These are phyloP conservation scores for Odocoileus hemionus DNA, from an alignment of 2,113 vertebrate genomes.

Conservation along the genomic window DNA sequence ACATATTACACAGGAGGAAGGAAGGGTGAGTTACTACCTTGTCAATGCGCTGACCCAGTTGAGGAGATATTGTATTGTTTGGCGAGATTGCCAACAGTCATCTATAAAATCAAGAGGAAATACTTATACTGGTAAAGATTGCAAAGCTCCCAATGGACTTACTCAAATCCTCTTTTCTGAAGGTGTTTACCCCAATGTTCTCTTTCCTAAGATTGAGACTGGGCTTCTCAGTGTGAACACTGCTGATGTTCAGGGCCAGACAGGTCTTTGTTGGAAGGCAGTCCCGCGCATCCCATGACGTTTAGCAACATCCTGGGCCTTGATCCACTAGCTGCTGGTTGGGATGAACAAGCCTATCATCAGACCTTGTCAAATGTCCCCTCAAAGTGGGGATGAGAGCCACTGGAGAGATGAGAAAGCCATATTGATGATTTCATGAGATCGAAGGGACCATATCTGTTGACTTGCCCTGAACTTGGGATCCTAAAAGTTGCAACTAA, in stretches of 20 bases:
- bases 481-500: too few relatives aligned
- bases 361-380: neutral
- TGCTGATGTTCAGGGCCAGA: neutral
- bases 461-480: accelerated
- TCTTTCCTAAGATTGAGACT: too few relatives aligned
- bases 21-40: accelerated
- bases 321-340: accelerated
- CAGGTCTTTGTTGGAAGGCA: accelerated
- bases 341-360: too few relatives aligned
- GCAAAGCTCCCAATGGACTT: accelerated
- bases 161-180: accelerated
- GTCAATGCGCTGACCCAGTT: accelerated
- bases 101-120: neutral
- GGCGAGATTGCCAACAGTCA: accelerated
- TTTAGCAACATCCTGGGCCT: accelerated
- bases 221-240: accelerated
- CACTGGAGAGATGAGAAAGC: neutral
- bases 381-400: too few relatives aligned
- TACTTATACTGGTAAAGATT: accelerated
- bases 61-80: accelerated
- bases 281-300: accelerated
- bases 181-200: accelerated
- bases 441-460: accelerated
- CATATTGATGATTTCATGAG: accelerated
- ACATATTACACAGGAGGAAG: accelerated